These are phyloP conservation scores for Threskiornis aethiopicus DNA, from an alignment of 2,797 vertebrate genomes.

Conservation along the genomic window DNA sequence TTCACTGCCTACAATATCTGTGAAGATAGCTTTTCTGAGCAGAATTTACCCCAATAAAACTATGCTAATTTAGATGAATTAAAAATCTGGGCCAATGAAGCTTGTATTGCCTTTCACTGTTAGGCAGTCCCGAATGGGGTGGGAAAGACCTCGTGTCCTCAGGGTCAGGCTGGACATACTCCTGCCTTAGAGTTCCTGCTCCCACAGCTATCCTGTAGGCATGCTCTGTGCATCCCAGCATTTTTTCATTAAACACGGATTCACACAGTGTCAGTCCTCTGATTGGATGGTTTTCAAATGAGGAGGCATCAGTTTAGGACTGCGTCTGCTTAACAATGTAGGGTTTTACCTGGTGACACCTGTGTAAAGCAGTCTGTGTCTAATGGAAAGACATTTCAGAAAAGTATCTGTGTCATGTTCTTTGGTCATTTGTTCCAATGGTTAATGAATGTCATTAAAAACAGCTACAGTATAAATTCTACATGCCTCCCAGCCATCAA, in stretches of 20 bases:
- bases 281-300: neutral
- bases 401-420: accelerated
- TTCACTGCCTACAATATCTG: neutral
- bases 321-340: neutral
- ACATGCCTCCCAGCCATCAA: neutral
- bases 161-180: neutral
- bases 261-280: neutral
- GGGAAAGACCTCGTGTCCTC: neutral
- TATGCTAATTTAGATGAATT: neutral
- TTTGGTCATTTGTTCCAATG: neutral
- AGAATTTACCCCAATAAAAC: neutral
- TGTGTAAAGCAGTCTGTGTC: neutral
- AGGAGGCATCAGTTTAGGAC: neutral
- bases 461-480: neutral
- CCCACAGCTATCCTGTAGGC: neutral
- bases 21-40: neutral
- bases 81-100: neutral
- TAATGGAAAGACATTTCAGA: too few species aligned
- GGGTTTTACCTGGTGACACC: neutral
- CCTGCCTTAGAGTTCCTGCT: neutral
- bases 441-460: neutral
- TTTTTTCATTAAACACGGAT: neutral
- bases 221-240: accelerated
- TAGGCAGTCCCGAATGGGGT: neutral
- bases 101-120: neutral